Conservation (phyloP, 2,797 vertebrate genomes). For the Sebastes baramenuke region DNA sequence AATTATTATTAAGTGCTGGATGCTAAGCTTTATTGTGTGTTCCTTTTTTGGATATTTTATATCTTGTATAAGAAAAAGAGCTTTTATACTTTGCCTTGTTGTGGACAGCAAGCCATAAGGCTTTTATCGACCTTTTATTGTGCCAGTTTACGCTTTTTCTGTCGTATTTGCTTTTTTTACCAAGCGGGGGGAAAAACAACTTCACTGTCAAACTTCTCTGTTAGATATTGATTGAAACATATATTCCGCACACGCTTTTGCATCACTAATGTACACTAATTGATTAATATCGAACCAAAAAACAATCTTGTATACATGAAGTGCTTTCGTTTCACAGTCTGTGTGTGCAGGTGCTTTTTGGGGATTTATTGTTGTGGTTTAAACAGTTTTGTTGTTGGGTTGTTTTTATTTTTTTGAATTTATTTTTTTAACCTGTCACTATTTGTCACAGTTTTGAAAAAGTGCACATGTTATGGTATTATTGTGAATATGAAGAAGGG, state of each 20-base stretch:
- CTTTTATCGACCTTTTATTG: conserved; percentile 77
- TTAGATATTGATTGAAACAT: conserved; percentile 77
- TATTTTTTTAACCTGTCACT: conserved; percentile 55
- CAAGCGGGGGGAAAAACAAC: conserved; percentile 51
- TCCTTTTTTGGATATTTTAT: conserved; percentile 78
- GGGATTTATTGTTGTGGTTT: conserved; percentile 74
- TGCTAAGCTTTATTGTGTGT: conserved; percentile 83
- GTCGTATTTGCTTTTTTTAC: conserved; percentile 74
- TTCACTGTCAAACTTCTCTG: conserved; percentile 67
- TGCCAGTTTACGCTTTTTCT: conserved; percentile 79
- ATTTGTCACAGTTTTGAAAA: conserved; percentile 72
- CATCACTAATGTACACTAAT: conserved; percentile 84
- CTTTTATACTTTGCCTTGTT: conserved; percentile 83
- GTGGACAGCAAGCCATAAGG: conserved; percentile 81
- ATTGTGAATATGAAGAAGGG: conserved; percentile 81
- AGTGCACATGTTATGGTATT: conserved; percentile 77
- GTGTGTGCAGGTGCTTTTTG: conserved; percentile 81
- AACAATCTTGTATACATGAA: conserved; percentile 81
- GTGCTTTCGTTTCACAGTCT: conserved; percentile 81
- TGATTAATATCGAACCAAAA: conserved; percentile 86
- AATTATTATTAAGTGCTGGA: conserved; percentile 81
- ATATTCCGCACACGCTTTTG: conserved; percentile 79
- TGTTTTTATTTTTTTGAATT: conserved; percentile 61
- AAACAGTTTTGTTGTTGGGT: conserved; percentile 68
- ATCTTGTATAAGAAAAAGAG: conserved; percentile 80